Percentiles rank a stretch among this genome's conserved stretches.
Conservation (phyloP, 2,113 vertebrate species). For the Nyctibius bracteatus region DNA sequence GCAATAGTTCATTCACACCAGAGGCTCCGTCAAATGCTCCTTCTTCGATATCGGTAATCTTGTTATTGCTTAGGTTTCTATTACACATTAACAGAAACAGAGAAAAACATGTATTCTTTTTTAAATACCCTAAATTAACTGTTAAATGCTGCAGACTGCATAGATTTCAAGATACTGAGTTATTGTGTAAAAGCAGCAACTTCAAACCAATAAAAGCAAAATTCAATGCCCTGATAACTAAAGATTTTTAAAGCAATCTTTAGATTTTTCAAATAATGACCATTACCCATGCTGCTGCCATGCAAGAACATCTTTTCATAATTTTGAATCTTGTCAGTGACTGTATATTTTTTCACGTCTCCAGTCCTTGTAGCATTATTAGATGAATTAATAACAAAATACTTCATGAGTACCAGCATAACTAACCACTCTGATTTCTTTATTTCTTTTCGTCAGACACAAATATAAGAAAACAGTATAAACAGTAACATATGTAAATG, state of each 20-base stretch:
- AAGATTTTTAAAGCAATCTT: not conserved
- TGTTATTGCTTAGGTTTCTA: slow-evolving; percentile 98
- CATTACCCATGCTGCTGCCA: not conserved
- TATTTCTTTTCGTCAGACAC: not conserved
- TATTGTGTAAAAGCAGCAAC: not conserved
- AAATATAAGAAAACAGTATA: slow-evolving; percentile 8
- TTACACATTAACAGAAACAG: not conserved
- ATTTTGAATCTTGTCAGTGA: not conserved
- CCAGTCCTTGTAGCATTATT: not conserved
- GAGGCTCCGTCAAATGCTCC: slow-evolving; percentile 93
- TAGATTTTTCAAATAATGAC: not conserved
- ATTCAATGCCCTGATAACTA: not conserved
- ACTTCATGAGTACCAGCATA: not conserved
- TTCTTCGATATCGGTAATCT: slow-evolving; percentile 97
- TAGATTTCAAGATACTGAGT: not conserved
- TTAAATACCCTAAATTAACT: not conserved
- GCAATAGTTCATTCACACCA: slow-evolving; percentile 91
- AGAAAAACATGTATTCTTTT: not conserved
- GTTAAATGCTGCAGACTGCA: not conserved
- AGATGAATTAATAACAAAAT: not conserved
- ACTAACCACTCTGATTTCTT: not conserved
- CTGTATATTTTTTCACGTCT: not conserved
- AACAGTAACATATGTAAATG: slow-evolving; percentile 37
- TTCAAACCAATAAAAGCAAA: not conserved
- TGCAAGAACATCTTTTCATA: not conserved